Conservation (phyloP, 2,888 invertebrate genomes). For the Morpho helenor region DNA sequence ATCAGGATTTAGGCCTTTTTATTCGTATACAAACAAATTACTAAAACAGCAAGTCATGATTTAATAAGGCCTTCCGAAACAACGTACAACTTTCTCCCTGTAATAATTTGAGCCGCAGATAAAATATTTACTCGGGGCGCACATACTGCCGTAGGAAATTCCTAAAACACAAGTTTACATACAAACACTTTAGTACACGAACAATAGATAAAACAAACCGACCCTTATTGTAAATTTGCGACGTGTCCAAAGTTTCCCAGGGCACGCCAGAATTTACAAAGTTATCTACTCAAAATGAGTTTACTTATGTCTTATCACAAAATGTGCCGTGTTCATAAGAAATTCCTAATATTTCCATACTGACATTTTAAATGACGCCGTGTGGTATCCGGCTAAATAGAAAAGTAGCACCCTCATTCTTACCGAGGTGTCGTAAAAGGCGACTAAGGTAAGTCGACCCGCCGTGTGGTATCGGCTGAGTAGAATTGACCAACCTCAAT, state of each 20-base stretch:
- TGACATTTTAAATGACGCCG: no score
- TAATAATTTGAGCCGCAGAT: neutral
- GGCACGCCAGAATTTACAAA: constrained; percentile 8
- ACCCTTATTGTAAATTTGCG: constrained; percentile 24
- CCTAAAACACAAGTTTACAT: constrained; percentile 18
- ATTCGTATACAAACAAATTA: neutral
- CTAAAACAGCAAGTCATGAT: neutral
- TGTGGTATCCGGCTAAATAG: no score
- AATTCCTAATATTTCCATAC: no score
- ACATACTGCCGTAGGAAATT: neutral
- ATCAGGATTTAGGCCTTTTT: neutral
- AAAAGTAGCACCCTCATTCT: no score
- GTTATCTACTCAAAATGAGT: constrained; percentile 14
- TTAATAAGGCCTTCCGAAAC: no score
- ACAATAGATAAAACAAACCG: constrained; percentile 25
- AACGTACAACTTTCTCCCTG: neutral
- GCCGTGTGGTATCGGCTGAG: no score
- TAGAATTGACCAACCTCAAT: no score
- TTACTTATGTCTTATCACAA: constrained; percentile 1
- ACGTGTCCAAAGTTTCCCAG: constrained; percentile 18
- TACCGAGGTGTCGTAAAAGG: no score
- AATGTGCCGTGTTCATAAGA: neutral
- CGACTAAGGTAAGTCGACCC: no score
- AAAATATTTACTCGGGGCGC: neutral
- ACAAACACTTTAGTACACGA: constrained; percentile 18